Base-by-base conservation (phyloP, 2,113 vertebrate species). In the Montifringilla adamsi region DNA sequence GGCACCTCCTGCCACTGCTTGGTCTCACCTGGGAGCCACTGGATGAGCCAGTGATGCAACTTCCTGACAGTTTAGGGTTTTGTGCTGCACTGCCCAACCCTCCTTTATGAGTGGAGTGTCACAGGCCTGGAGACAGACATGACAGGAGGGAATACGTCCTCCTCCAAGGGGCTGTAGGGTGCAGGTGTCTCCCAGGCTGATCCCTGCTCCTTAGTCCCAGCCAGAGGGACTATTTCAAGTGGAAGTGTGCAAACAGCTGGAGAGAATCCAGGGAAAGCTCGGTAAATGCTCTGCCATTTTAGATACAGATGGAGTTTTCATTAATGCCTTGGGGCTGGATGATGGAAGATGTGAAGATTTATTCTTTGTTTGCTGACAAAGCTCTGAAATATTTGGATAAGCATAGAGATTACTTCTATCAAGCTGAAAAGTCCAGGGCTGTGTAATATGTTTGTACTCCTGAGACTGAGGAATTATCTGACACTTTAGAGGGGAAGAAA, bases 341-440 rank as follows among this genome's bases (percentile, higher is more conserved):
- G 68, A 53, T 66, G 55, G 14, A 18, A 33, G 2, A n/a, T 90
- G 41, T 77, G 83, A 41, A 90, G 59, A 43, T 66, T 88, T 88
- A 28, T 31, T 59, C 60, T 77, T 66, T 76, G n/a, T 82, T 90
- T 92, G 67, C 63, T 90, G 75, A 77, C 30, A 81, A 76, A 83
- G 21, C 46, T 78, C 76, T 78, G 79, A 84, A 90, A 88, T 31
- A 23, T 92, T 85, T 92, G 44, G 58, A 44, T 80, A 84, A 77
- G 55, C 67, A 59, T 20, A 13, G 46, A 93, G 59, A 92, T 95
- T 59, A 74, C 66, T 84, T 80, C 90, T 77, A 58, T 77, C 72
- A 81, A 70, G 43, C 30, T 81, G 85, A 62, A 83, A 92, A 84
- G 59, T 90, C 67, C 37, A 52, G 37, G 14, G 33, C 31, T 81